Conservation (phyloP, 2,113 vertebrate genomes). For the Egretta garzetta region DNA sequence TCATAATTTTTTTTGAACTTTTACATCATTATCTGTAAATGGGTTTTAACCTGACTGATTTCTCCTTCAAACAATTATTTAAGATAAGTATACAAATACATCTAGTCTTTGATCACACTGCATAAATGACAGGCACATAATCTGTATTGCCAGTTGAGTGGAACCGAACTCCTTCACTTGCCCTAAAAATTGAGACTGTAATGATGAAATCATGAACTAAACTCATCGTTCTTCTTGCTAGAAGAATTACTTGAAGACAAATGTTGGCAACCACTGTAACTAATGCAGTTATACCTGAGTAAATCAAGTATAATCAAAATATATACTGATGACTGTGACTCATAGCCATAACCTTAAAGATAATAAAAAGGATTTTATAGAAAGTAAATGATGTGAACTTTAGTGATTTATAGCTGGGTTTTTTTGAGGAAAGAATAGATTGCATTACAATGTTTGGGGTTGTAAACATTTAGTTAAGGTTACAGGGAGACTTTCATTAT, state of each 20-base stretch:
- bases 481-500: background rate
- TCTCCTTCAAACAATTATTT: conserved; percentile 66
- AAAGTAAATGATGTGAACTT: conserved; percentile 67
- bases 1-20: conserved; percentile 11
- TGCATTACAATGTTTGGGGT: background rate
- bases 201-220: conserved; percentile 73
- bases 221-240: conserved; percentile 69
- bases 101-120: conserved; percentile 61
- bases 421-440: background rate
- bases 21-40: conserved; percentile 58
- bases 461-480: background rate
- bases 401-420: conserved; percentile 23
- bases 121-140: conserved; percentile 63
- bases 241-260: conserved; percentile 74
- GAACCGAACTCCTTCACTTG: conserved; percentile 76
- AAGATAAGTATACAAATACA: conserved; percentile 74
- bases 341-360: conserved; percentile 54
- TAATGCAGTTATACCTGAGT: conserved; percentile 79
- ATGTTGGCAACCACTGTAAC: conserved; percentile 77
- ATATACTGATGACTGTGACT: conserved; percentile 71
- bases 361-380: conserved; percentile 62
- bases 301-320: conserved; percentile 79
- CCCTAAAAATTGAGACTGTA: conserved; percentile 70
- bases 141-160: conserved; percentile 74
- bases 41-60: conserved; percentile 68